A percentile compares a stretch with the other conserved stretches of the same genome.
phyloP scores from a whole-genome alignment of 2,888 invertebrate species.

The Synergus japonicus region DNA sequence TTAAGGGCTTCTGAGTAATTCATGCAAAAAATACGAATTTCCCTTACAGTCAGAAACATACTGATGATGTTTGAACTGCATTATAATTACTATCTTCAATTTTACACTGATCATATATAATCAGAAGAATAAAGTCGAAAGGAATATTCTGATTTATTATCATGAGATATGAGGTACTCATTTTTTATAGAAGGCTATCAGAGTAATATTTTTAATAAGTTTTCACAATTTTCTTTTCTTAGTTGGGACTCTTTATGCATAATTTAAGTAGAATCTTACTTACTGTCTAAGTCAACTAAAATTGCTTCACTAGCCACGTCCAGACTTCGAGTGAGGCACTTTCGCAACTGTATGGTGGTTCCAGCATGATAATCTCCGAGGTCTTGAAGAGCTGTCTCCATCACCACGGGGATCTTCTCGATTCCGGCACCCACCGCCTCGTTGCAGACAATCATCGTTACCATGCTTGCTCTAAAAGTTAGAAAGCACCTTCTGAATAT shows the following conservation, averaged over 20 bases:
- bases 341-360: constrained; percentile 82
- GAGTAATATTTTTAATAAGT: no score
- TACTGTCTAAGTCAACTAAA: constrained; percentile 83
- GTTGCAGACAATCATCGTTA: constrained; percentile 82
- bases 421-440: constrained; percentile 81
- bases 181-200: no score
- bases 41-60: neutral
- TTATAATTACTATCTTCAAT: neutral
- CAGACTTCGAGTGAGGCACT: constrained; percentile 80
- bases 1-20: neutral
- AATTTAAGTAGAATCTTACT: constrained; percentile 62
- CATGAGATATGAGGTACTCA: no score
- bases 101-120: neutral
- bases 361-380: constrained; percentile 82
- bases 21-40: neutral
- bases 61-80: neutral
- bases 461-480: constrained; percentile 79
- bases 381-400: constrained; percentile 81
- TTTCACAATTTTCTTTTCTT: no score
- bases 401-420: constrained; percentile 79
- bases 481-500: constrained; percentile 6
- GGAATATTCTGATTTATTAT: no score
- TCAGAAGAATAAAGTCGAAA: no score
- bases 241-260: neutral
- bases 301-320: constrained; percentile 82